Base-by-base conservation (phyloP, 2,113 vertebrate genomes). In the Oxyura jamaicensis region DNA sequence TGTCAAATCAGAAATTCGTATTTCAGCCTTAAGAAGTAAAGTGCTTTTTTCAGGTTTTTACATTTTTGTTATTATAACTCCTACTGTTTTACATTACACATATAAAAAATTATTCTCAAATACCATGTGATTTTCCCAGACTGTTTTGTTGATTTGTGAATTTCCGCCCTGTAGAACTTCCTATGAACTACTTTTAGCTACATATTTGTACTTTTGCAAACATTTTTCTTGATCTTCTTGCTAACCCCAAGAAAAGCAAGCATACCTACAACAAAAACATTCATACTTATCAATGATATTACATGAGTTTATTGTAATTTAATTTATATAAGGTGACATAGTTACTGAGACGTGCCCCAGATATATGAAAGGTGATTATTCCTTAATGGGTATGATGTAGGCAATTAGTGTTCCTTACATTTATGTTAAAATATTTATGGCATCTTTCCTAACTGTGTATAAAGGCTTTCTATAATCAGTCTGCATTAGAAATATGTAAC, bases 1-100 rank as follows among this genome's bases (percentile, higher is more conserved):
- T 74, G 31, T 88, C 55, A 93, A 86, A 91, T 44, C 13, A 39
- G 59, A 86, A 95, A 74, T 77, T 74, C 6, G 9, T 65, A 48
- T 87, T 71, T 29, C n/a, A 86, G 12, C 56, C 28, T 56, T 66
- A 69, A 58, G 53, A 89, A 65, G 22, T 20, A 5, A 82, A 91
- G 75, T 17, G 6, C 2, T 9, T 83, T 83, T 87, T 65, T 60
- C 5, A 11, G 9, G 3, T 68, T 79, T 85, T 78, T 41, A 20
- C 18, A 2, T 76, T 87, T 83, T 74, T 36, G 21, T 48, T 83
- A n/a, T 82, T 56, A 35, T 5, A 33, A 12, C 21, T 88, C 63
- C 5, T 66, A 73, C 21, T 53, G 14, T 20, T 69, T 53, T 68
- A 67, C 42, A 44, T 50, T 0, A 52, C 13, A 15, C 23, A 29